Evolutionary conservation across 2,113 vertebrate species (phyloP).

Genomic region (Poecile atricapillus): DNA sequence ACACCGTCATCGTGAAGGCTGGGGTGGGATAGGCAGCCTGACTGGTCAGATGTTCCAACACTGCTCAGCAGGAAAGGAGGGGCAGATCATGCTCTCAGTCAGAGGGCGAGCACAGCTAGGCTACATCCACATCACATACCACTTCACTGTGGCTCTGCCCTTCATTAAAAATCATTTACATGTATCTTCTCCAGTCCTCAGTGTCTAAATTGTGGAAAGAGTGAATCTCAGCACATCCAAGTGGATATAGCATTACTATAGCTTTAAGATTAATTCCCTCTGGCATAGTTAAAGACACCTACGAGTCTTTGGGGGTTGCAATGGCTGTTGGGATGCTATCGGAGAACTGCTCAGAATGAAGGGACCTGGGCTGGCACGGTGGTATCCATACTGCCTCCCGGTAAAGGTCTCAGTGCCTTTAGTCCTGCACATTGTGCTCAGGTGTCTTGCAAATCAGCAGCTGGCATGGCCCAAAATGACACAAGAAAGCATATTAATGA

Average conservation of each 20-base stretch:
- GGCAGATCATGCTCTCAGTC: neutral
- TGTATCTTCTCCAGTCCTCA: neutral
- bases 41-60: neutral
- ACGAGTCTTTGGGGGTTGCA: neutral
- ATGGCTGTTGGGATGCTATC: neutral
- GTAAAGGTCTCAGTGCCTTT: neutral
- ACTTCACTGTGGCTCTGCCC: neutral
- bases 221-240: neutral
- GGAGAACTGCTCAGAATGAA: neutral
- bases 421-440: neutral
- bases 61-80: neutral
- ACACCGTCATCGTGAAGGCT: fast-evolving
- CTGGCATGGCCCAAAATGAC: neutral
- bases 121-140: neutral
- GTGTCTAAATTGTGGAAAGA: neutral
- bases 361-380: neutral
- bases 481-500: neutral
- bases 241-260: neutral
- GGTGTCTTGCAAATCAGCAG: neutral
- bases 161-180: neutral
- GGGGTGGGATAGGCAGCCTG: neutral
- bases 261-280: neutral
- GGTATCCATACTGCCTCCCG: neutral
- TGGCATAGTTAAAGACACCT: neutral
- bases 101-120: neutral